Conservation (phyloP, 35 echinoderm and acorn worm species). For the Lytechinus pictus region DNA sequence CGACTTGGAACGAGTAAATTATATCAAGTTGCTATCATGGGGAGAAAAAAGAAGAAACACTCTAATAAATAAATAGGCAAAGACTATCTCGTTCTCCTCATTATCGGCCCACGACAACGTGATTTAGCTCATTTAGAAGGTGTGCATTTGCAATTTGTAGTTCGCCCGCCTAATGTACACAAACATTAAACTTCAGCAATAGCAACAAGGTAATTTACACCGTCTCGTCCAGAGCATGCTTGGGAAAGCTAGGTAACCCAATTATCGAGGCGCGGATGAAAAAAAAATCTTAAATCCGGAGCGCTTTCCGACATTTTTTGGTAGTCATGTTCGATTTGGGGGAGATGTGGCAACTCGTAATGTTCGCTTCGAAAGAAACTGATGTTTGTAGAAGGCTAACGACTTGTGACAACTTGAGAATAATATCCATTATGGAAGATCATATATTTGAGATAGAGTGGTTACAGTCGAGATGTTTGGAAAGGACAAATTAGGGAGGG, state of each 20-base stretch:
- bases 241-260: background rate
- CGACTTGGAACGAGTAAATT: background rate
- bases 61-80: constrained; percentile 1
- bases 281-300: background rate
- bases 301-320: constrained; percentile 31
- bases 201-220: constrained; percentile 34
- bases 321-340: constrained; percentile 20
- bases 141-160: constrained; percentile 41
- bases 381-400: background rate
- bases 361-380: background rate
- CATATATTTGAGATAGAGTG: background rate
- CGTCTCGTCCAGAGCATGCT: background rate
- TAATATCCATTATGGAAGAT: background rate
- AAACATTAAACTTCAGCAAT: constrained; percentile 25
- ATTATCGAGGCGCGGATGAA: constrained; percentile 6
- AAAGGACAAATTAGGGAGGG: background rate
- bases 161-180: constrained; percentile 30
- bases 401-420: background rate
- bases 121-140: constrained; percentile 38
- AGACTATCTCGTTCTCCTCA: background rate
- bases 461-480: background rate
- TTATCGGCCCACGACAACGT: background rate
- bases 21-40: background rate
- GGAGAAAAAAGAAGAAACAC: background rate
- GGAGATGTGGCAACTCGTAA: background rate